Conservation (phyloP, 1,140 invertebrate species). For the Pissodes strobi region DNA sequence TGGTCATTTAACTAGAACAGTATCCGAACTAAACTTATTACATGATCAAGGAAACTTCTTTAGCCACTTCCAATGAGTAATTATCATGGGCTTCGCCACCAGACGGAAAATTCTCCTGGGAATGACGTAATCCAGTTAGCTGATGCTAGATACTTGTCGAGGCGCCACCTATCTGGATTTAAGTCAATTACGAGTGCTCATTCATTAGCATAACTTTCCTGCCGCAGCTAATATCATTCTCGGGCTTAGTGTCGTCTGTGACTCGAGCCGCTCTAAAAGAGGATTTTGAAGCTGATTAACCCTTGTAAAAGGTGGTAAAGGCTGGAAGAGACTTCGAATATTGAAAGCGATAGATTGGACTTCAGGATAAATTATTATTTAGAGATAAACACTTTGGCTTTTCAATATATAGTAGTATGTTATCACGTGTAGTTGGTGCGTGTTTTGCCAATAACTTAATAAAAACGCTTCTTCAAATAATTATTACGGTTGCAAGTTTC, state of each 20-base stretch:
- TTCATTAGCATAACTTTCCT: slow-evolving; percentile 53
- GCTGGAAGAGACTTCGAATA: too few species aligned
- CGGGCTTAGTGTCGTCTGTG: slow-evolving; percentile 13
- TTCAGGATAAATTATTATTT: too few species aligned
- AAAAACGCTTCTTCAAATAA: too few species aligned
- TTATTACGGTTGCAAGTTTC: too few species aligned
- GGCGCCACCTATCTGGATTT: slow-evolving; percentile 51
- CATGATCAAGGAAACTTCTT: not conserved
- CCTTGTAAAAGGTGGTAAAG: too few species aligned
- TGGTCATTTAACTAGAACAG: too few species aligned
- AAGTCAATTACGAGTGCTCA: slow-evolving; percentile 54
- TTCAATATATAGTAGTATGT: too few species aligned
- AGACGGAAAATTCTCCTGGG: slow-evolving; percentile 15
- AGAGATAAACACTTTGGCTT: too few species aligned
- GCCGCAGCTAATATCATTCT: slow-evolving; percentile 46
- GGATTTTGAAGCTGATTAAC: slow-evolving; percentile 2
- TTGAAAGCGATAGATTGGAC: too few species aligned
- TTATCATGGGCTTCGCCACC: not conserved
- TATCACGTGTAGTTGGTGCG: too few species aligned
- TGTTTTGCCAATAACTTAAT: too few species aligned
- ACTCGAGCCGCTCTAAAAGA: not conserved
- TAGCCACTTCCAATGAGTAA: not conserved
- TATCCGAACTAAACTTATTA: not conserved
- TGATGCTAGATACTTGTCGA: slow-evolving; percentile 49
- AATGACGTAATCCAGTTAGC: slow-evolving; percentile 49